phyloP scores from a whole-genome alignment of 1,140 invertebrate species.

The Xylocopa sonorina region DNA sequence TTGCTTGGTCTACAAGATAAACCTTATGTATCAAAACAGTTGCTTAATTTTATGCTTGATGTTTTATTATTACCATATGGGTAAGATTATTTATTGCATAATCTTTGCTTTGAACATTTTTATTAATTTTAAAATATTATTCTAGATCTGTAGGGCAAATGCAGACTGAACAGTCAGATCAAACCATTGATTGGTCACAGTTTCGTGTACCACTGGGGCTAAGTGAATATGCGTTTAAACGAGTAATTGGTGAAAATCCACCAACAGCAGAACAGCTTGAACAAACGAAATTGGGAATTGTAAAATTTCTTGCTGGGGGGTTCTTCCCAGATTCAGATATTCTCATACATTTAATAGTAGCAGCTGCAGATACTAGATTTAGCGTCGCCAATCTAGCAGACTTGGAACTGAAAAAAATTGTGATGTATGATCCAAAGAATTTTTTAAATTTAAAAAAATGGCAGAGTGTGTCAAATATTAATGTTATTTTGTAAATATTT shows the following conservation, averaged over 20 bases:
- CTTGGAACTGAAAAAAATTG: conserved; percentile 87
- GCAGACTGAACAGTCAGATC: conserved; percentile 71
- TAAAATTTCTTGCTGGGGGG: conserved; percentile 91
- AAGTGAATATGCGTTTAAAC: conserved; percentile 90
- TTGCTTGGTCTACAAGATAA: conserved; percentile 84
- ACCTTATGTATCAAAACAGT: conserved; percentile 85
- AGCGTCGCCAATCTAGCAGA: conserved; percentile 91
- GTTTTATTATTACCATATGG: conserved; percentile 93
- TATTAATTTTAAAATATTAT: too few species aligned
- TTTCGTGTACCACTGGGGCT: conserved; percentile 90
- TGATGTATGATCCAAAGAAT: conserved; percentile 81
- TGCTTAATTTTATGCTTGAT: conserved; percentile 91
- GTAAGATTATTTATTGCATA: conserved; percentile 80
- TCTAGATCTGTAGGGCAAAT: conserved; percentile 69
- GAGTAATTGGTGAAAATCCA: conserved; percentile 89
- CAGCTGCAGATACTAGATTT: conserved; percentile 92
- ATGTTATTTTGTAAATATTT: conserved; percentile 30
- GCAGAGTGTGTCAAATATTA: conserved; percentile 81
- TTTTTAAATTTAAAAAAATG: conserved; percentile 22
- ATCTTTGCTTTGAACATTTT: too few species aligned
- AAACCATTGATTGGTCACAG: conserved; percentile 78
- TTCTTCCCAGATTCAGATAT: conserved; percentile 89
- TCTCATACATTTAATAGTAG: conserved; percentile 90
- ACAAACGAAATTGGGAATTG: conserved; percentile 89
- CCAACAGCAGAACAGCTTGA: conserved; percentile 92